A percentile compares a stretch with the other conserved stretches of the same genome.
Evolutionary conservation across 1,140 invertebrate species (phyloP).

Genomic region (Delia radicum): DNA sequence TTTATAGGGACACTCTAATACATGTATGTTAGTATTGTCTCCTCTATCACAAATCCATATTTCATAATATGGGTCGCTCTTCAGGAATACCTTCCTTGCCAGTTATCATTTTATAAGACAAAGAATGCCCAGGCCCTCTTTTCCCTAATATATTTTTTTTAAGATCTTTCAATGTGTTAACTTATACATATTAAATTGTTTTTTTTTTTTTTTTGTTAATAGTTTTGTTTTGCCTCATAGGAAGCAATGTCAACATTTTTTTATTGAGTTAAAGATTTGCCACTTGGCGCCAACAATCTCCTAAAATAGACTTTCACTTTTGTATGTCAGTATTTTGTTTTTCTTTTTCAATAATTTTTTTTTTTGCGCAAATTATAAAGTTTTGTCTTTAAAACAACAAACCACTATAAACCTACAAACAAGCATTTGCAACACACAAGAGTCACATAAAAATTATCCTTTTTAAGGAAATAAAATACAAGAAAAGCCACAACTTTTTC

Average conservation of each 20-base stretch:
- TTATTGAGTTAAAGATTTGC: slow-evolving; percentile 14
- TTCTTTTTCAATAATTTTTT: background rate
- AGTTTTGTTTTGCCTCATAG: background rate
- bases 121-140: too few relatives aligned
- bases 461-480: background rate
- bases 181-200: background rate
- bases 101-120: too few relatives aligned
- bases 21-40: too few relatives aligned
- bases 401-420: background rate
- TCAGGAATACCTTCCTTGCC: too few relatives aligned
- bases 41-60: too few relatives aligned
- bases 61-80: too few relatives aligned
- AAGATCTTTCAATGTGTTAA: background rate
- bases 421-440: background rate
- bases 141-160: too few relatives aligned
- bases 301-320: slow-evolving; percentile 12
- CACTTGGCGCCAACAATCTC: slow-evolving; percentile 7
- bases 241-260: background rate
- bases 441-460: background rate
- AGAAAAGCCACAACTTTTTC: too few relatives aligned
- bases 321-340: background rate
- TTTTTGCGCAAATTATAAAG: background rate
- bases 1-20: too few relatives aligned
- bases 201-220: background rate
- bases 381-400: background rate